These are phyloP conservation scores for Hyla sarda DNA, from an alignment of 2,113 vertebrate species.

Conservation along the genomic window DNA sequence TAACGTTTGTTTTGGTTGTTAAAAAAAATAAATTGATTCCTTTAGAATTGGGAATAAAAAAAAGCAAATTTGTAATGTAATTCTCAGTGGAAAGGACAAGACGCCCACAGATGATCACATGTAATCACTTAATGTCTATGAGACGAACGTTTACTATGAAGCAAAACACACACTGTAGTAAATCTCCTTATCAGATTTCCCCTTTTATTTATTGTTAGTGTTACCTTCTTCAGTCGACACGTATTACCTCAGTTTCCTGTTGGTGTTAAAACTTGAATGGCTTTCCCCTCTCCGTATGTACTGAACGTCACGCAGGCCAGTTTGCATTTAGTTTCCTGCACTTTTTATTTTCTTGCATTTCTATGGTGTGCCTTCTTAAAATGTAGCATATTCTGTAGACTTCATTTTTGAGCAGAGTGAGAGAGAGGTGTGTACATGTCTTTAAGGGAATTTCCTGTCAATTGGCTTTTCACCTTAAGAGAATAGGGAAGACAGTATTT, in stretches of 20 bases:
- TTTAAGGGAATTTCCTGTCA: neutral
- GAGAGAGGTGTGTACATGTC: neutral
- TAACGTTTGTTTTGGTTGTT: neutral
- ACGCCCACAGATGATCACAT: neutral
- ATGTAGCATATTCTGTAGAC: conserved; percentile 51
- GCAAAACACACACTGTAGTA: conserved; percentile 9
- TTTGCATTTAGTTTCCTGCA: conserved; percentile 54
- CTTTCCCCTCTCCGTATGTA: conserved; percentile 19
- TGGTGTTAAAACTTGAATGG: conserved; percentile 59
- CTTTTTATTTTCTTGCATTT: conserved; percentile 46
- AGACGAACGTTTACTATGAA: neutral
- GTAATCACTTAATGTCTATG: neutral
- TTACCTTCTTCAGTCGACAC: conserved; percentile 54
- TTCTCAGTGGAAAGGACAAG: neutral
- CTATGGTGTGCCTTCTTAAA: conserved; percentile 59
- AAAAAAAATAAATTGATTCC: neutral
- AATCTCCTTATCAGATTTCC: neutral
- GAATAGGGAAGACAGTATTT: neutral
- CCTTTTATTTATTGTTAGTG: conserved; percentile 37
- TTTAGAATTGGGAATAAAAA: too few species aligned
- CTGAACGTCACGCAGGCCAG: conserved; percentile 50
- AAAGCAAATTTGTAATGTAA: too few species aligned
- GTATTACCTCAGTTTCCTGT: conserved; percentile 57
- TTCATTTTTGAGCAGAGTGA: conserved; percentile 28
- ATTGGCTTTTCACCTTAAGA: neutral